Evolutionary conservation across 2,797 vertebrate genomes (phyloP), one percentile per base, ranked within the genome.

Genomic region (Hapalemur alaotrensis): DNA sequence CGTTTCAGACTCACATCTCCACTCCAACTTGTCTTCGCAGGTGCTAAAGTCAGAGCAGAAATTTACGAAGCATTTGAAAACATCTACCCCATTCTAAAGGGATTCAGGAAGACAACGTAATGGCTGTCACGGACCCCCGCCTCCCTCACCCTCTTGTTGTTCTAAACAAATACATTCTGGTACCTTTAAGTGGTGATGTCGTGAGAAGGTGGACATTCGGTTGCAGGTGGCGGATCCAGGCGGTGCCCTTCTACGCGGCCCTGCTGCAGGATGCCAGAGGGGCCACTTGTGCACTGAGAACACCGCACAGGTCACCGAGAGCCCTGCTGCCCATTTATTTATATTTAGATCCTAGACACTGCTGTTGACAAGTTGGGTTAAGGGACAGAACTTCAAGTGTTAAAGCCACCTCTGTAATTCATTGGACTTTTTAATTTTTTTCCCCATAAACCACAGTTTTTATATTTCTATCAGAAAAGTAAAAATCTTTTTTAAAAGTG

Each of bases 41-140:
- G 99, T 98, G 99, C 99, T 98, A 99, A 99, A 98, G 99, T 99
- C 98, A 99, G 99, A 99, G 99, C 98, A 95, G 99, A 99, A 98
- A 99, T 99, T 97, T 99, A 99, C 35, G 99, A 99, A 98, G 99
- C 99, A 0, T 99, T 99, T 99, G 99, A 99, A 98, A 99, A 99
- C 98, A 99, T 99, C 98, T 99, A 99, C 98, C 99, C 99, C 59
- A 99, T 99, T 98, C 99, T 99, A 96, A 99, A 99, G 99, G 99
- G 99, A 95, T 99, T 99, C 98, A 98, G 99, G 97, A 99, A 99
- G 98, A 99, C 99, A 0, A 99, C 99, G 98, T 99, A 99, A 99
- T 98, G 96, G 78, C 95, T 96, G 94, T 87, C 92, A 38, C 46
- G 18, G 0, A 2, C 82, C 28, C n/a, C 72, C 28, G 50, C 83